Evolutionary conservation across 1,140 invertebrate genomes (phyloP).

Genomic region (Drosophila varians): DNA sequence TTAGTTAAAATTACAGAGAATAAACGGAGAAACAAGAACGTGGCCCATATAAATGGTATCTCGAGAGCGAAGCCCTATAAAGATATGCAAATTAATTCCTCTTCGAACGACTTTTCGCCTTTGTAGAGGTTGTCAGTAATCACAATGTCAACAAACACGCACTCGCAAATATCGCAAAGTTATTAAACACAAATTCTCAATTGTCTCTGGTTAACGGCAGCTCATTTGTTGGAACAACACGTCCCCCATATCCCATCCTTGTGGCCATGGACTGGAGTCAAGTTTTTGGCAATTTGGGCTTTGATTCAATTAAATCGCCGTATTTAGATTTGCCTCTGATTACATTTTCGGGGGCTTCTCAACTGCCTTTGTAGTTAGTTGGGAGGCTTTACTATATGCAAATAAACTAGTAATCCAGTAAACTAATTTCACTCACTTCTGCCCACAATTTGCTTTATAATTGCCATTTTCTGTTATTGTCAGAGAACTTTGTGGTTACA

Average conservation of each 20-base stretch:
- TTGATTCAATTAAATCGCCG: constrained; percentile 72
- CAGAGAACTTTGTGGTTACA: constrained; percentile 45
- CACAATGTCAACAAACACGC: constrained; percentile 51
- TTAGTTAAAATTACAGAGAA: constrained; percentile 16
- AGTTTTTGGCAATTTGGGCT: constrained; percentile 52
- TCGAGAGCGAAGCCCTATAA: not conserved
- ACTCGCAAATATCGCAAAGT: constrained; percentile 16
- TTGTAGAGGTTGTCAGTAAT: constrained; percentile 11
- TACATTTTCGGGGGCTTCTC: constrained; percentile 36
- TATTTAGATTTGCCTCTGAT: constrained; percentile 53
- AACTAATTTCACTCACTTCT: constrained; percentile 60
- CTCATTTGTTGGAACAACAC: constrained; percentile 42
- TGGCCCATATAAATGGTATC: not conserved
- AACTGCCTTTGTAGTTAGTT: constrained; percentile 5
- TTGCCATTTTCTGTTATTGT: constrained; percentile 46
- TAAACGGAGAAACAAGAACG: too few relatives aligned
- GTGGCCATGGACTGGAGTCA: constrained; percentile 12
- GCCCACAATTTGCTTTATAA: constrained; percentile 46
- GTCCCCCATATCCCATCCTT: constrained; percentile 15
- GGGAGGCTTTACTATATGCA: too few relatives aligned
- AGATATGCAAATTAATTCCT: not conserved
- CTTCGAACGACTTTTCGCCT: constrained; percentile 2
- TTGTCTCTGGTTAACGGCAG: constrained; percentile 34
- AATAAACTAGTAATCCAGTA: too few relatives aligned
- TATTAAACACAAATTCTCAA: constrained; percentile 44